Evolutionary conservation across 2,888 invertebrate genomes (phyloP), one percentile per base, ranked within the genome.

Genomic region (Druceiella hillmani): DNA sequence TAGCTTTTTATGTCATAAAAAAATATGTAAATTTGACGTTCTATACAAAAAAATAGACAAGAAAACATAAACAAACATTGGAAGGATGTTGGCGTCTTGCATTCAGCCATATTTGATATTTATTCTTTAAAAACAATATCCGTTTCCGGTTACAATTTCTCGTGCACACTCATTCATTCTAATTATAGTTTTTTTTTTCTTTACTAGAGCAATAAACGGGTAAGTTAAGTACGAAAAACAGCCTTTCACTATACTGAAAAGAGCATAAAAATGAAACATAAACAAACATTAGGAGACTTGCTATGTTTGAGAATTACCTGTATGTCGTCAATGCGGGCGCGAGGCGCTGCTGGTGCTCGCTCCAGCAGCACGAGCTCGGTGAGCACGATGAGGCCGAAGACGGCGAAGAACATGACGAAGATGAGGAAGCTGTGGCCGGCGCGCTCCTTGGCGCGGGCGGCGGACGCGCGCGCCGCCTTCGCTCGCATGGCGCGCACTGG

Each of bases 371-470:
- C 77, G 53, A 90, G 83, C 67, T 91, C 90, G 45, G 90, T 89
- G 50, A 91, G 75, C 44, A 91, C 83, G 55, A 91, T 91, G 53
- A 89, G 75, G 30, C 87, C 87, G 59, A 91, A 91, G 41, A 92
- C 83, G 26, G 84, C 86, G 63, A 91, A 89, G 65, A 92, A 91
- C 74, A 89, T 87, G 51, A 91, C 79, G 47, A 91, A 89, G 61
- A 91, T 84, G 66, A 90, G 82, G 68, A 91, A 90, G 56, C 88
- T 89, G 78, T 89, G 83, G 61, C 87, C 85, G 50, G 88, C 87
- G 51, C 89, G 78, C 62, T 89, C 87, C 55, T 83, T 78, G 62
- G 70, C 79, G 59, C 73, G 76, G 62, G 61, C 66, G 58, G 62
- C 56, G 55, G 56, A 65, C 61, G 59, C 69, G 61, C 61, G 67